Conservation (phyloP, 2,797 vertebrate species). For the Melanotaenia parkinsoni region DNA sequence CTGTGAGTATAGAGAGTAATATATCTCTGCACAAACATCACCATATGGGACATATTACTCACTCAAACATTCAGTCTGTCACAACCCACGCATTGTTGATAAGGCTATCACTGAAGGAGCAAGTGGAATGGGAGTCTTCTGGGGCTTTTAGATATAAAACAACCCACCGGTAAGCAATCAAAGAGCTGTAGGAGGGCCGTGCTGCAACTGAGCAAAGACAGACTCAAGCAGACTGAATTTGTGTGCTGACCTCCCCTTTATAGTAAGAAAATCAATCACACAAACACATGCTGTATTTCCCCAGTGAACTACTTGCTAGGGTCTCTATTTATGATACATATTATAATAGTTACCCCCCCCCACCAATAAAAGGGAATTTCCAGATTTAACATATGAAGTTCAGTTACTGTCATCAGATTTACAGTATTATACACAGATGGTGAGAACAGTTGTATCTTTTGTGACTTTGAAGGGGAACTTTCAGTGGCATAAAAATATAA, state of each 20-base stretch:
- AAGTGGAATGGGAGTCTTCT: not conserved
- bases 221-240: constrained; percentile 15
- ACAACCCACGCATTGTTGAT: constrained; percentile 30
- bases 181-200: constrained; percentile 6
- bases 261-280: constrained; percentile 15
- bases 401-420: not conserved
- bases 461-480: not conserved
- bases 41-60: constrained; percentile 47
- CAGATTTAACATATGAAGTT: constrained; percentile 1
- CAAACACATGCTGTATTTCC: constrained; percentile 1
- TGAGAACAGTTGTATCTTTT: constrained; percentile 5
- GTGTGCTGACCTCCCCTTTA: constrained; percentile 8
- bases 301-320: not conserved
- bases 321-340: constrained; percentile 8
- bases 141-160: constrained; percentile 17
- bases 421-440: not conserved
- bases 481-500: not conserved
- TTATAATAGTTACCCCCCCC: not conserved
- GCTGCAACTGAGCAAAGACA: constrained; percentile 2
- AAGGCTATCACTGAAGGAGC: constrained; percentile 23
- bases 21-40: constrained; percentile 5
- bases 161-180: constrained; percentile 28
- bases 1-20: constrained; percentile 80
- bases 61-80: constrained; percentile 41
- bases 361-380: constrained; percentile 7